Evolutionary conservation across 1,140 invertebrate genomes (phyloP), one percentile per base, ranked within the genome.

Genomic region (Cataglyphis hispanica): DNA sequence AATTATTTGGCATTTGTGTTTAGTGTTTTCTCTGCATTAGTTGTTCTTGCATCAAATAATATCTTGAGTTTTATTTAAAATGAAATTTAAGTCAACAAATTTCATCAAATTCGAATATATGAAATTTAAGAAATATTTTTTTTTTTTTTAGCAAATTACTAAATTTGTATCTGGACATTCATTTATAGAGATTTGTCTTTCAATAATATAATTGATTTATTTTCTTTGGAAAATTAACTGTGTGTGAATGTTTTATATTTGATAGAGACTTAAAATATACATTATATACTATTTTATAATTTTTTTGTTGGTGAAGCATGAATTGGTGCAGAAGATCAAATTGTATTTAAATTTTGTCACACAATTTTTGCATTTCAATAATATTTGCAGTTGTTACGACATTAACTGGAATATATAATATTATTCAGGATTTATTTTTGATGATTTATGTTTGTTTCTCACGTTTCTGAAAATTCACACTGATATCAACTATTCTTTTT

Each of bases 231-330:
- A 5, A 5, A 22, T 63, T 25, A 37, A 69, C 31, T 76, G 77
- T 40, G 19, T 60, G 50, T 10, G 37, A 46, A 25, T 66, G 7
- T 13, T 63, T 27, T 53, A 34, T 5, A 13, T 78, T 74, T 8
- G 19, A 37, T 7, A 31, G 53, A 34, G 75, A 40, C 25, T 67
- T 74, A 2, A 56, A 22, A 56, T 1, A n/a, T 56, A 56, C 4
- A n/a, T 56, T 37, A 31, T 4, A 53, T 53, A 53, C 50, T 53
- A 56, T 72, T 56, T 56, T 46, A 46, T 50, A 31, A 31, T 81
- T 43, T 84, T 69, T 34, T 86, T 77, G 13, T 89, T 78, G 0
- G 77, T 89, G 22, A 89, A 86, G 13, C 89, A 89, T 0, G 72
- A 40, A 53, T 87, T 89, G 50, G 75, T 89, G 10, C 74, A 58